These are phyloP conservation scores for Adineta ricciae DNA, from an alignment of 2,888 invertebrate species.

Conservation along the genomic window DNA sequence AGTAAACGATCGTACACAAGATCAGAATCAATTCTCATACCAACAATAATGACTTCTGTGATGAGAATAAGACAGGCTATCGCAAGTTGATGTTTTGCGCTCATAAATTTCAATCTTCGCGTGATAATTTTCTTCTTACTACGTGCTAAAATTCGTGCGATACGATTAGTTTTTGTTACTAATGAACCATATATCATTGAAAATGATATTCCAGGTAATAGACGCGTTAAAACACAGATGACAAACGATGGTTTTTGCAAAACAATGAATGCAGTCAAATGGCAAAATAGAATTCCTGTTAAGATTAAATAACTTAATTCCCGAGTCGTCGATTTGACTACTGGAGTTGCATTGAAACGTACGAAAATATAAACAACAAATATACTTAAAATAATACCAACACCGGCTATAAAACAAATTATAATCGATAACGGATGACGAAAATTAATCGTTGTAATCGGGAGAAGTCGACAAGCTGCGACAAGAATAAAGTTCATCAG, in stretches of 20 bases:
- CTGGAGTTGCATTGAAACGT: constrained; percentile 79
- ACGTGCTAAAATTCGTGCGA: constrained; percentile 90
- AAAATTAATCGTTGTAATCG: constrained; percentile 59
- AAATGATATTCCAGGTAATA: constrained; percentile 87
- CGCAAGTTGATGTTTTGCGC: constrained; percentile 53
- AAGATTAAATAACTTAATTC: constrained; percentile 71
- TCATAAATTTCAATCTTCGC: constrained; percentile 65
- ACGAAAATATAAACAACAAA: constrained; percentile 71
- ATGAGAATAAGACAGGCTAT: constrained; percentile 75
- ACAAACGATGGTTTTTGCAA: constrained; percentile 24
- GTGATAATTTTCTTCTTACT: constrained; percentile 81
- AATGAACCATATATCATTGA: constrained; percentile 91
- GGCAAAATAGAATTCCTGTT: constrained; percentile 44
- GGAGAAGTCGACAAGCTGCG: constrained; percentile 58
- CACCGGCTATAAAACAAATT: constrained; percentile 63
- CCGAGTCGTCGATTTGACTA: constrained; percentile 82
- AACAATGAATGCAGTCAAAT: constrained; percentile 36
- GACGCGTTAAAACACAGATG: constrained; percentile 67
- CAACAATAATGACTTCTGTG: constrained; percentile 68
- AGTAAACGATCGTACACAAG: not conserved
- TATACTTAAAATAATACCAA: constrained; percentile 69
- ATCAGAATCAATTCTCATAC: constrained; percentile 35
- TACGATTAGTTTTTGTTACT: constrained; percentile 90
- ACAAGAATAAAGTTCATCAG: too few relatives aligned
- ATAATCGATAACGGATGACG: constrained; percentile 59